Evolutionary conservation across 2,888 invertebrate genomes (phyloP).

Genomic region (Ceraclea dissimilis): DNA sequence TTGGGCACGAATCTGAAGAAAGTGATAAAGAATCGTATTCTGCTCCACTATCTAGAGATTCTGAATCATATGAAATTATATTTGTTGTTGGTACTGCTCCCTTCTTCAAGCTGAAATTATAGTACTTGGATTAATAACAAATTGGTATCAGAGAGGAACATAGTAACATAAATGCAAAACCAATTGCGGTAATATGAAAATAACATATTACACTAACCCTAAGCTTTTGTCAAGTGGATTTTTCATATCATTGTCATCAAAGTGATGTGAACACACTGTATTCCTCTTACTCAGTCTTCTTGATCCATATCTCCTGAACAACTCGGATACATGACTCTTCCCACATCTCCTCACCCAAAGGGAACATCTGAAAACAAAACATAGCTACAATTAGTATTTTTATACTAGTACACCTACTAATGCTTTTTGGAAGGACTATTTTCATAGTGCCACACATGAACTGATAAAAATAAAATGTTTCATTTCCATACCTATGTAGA

Average conservation of each 20-base stretch:
- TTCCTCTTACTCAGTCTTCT: slow-evolving; percentile 8
- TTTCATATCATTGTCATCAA: slow-evolving; percentile 9
- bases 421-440: not conserved
- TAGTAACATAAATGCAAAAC: too few species aligned
- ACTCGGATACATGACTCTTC: slow-evolving; percentile 5
- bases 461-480: too few species aligned
- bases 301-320: slow-evolving; percentile 11
- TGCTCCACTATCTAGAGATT: not conserved
- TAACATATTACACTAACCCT: slow-evolving; percentile 4
- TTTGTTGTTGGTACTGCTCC: slow-evolving; percentile 8
- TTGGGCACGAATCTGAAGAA: not conserved
- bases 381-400: not conserved
- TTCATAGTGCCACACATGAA: too few species aligned
- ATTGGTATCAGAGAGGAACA: too few species aligned
- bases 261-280: slow-evolving; percentile 15
- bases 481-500: too few species aligned
- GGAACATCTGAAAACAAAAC: slow-evolving; percentile 15
- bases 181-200: too few species aligned
- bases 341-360: slow-evolving; percentile 13
- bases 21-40: not conserved
- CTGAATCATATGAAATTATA: not conserved
- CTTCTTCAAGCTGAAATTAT: slow-evolving; percentile 8
- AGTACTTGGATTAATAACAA: not conserved
- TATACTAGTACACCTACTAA: not conserved
- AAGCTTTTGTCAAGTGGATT: slow-evolving; percentile 9